A percentile compares a stretch with the other conserved stretches of the same genome.
Conservation (phyloP, 2,797 vertebrate genomes). For the Ataeniobius toweri region DNA sequence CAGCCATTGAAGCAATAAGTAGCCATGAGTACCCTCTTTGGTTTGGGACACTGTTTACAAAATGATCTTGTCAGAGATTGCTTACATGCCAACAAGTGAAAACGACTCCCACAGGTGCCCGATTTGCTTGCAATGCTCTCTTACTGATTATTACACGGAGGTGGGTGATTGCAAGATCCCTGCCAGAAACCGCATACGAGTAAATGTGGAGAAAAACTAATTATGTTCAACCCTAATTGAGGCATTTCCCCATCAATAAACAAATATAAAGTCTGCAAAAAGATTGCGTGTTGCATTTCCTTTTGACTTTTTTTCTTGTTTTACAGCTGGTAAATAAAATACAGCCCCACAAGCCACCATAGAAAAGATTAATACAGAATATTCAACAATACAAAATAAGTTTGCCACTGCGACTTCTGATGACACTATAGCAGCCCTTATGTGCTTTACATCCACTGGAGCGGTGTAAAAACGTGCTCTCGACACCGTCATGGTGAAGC, state of each 20-base stretch:
- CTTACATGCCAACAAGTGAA: conserved; percentile 40
- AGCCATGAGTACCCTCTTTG: conserved; percentile 72
- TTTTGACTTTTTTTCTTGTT: conserved; percentile 24
- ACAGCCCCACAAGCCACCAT: conserved; percentile 57
- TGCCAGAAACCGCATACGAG: neutral
- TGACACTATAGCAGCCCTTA: conserved; percentile 63
- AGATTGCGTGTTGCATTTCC: conserved; percentile 20
- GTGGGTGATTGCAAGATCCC: conserved; percentile 32
- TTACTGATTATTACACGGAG: conserved; percentile 27
- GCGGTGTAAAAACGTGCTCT: conserved; percentile 57
- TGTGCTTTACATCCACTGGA: conserved; percentile 58
- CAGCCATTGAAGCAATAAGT: conserved; percentile 43
- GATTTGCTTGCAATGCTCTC: conserved; percentile 17
- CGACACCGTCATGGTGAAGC: conserved; percentile 63
- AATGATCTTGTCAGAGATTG: conserved; percentile 34
- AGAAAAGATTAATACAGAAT: conserved; percentile 73
- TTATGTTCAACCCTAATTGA: neutral
- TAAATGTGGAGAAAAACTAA: conserved; percentile 5
- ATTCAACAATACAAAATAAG: conserved; percentile 72
- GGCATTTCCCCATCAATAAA: conserved; percentile 30
- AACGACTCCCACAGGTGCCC: conserved; percentile 13
- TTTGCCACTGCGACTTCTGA: conserved; percentile 59
- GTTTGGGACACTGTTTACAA: conserved; percentile 64
- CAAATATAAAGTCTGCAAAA: conserved; percentile 39
- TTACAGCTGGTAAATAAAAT: conserved; percentile 60